Conservation (phyloP, 1,140 invertebrate species). For the Lucilia cuprina region DNA sequence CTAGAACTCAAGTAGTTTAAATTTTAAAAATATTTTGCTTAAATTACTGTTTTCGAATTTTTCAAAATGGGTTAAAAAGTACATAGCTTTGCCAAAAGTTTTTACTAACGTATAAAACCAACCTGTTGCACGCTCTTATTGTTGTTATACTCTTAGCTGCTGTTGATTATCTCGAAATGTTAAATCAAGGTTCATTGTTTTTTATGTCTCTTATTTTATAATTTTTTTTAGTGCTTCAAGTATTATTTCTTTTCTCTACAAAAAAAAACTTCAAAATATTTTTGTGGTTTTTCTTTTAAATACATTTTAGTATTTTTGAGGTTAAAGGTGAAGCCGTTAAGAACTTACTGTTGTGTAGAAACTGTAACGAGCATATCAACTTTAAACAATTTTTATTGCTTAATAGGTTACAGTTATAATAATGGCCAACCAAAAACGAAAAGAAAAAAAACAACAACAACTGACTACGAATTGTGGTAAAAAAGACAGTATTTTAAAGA, state of each 20-base stretch:
- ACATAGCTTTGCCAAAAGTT: not conserved
- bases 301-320: slow-evolving; percentile 12
- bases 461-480: not conserved
- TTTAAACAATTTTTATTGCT: slow-evolving; percentile 26
- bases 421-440: not conserved
- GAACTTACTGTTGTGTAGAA: slow-evolving; percentile 34
- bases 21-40: too few species aligned
- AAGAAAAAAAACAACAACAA: not conserved
- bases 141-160: not conserved
- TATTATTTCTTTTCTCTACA: not conserved
- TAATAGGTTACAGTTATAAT: slow-evolving; percentile 32
- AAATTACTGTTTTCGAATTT: too few species aligned
- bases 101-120: slow-evolving; percentile 11
- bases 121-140: slow-evolving; percentile 30
- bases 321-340: slow-evolving; percentile 32
- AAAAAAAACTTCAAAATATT: not conserved
- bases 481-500: not conserved
- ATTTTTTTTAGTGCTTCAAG: not conserved
- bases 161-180: slow-evolving; percentile 28
- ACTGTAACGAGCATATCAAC: slow-evolving; percentile 30
- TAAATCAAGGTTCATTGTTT: slow-evolving; percentile 33
- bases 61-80: not conserved
- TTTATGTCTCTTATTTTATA: slow-evolving; percentile 15
- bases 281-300: slow-evolving; percentile 7
- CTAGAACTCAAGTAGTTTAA: too few species aligned